Evolutionary conservation across 2,797 vertebrate genomes (phyloP).

Genomic region (Trachurus trachurus): DNA sequence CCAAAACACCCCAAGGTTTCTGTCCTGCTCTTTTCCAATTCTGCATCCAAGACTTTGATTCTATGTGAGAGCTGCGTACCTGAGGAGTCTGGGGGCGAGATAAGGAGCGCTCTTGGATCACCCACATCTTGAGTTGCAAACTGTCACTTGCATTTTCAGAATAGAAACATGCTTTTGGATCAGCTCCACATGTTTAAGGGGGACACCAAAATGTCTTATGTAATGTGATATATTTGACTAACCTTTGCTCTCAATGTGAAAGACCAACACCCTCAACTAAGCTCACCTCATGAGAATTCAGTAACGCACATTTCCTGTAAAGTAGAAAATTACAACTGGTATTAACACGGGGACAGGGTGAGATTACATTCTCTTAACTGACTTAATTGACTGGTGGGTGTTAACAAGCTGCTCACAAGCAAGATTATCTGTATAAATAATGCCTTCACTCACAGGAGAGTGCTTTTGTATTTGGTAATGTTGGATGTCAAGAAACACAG

Average conservation of each 20-base stretch:
- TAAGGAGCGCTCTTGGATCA: conserved; percentile 11
- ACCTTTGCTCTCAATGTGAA: conserved; percentile 18
- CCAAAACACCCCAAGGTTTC: background rate
- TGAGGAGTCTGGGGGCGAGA: background rate
- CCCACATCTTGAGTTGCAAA: conserved; percentile 10
- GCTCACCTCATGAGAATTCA: conserved; percentile 2
- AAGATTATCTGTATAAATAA: conserved; percentile 9
- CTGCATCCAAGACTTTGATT: background rate
- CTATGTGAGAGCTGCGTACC: conserved; percentile 4
- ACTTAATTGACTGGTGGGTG: background rate
- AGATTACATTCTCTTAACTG: conserved; percentile 2
- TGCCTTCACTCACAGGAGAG: conserved; percentile 19
- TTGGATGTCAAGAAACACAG: conserved; percentile 20
- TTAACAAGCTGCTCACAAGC: background rate
- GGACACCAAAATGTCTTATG: conserved; percentile 18
- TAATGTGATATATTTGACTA: conserved; percentile 20
- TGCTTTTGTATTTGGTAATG: conserved; percentile 27
- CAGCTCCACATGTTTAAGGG: background rate
- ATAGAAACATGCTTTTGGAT: background rate
- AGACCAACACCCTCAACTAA: background rate
- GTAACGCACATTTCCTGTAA: conserved; percentile 32
- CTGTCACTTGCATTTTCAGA: background rate
- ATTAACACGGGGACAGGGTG: conserved; percentile 9
- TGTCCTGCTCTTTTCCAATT: background rate
- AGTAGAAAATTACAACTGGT: conserved; percentile 36